Conservation (phyloP, 2,888 invertebrate species). For the Drosophila fungiperda region DNA sequence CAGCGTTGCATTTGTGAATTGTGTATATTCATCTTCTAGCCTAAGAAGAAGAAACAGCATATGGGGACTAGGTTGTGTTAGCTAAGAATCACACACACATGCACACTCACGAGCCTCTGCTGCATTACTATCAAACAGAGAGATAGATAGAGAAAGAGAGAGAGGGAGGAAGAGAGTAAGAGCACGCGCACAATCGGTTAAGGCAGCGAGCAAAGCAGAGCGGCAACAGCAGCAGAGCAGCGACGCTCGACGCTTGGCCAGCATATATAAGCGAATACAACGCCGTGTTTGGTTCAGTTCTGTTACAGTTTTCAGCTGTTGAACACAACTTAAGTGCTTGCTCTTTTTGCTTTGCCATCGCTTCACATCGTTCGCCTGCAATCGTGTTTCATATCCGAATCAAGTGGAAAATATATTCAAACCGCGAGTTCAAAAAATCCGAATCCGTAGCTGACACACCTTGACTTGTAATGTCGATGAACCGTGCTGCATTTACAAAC, state of each 20-base stretch:
- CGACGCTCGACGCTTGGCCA: conserved; percentile 22
- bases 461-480: conserved; percentile 78
- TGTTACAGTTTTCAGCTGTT: conserved; percentile 83
- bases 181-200: conserved; percentile 11
- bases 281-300: conserved; percentile 74
- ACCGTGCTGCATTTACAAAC: conserved; percentile 70
- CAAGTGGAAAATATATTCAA: conserved; percentile 24
- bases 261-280: conserved; percentile 76
- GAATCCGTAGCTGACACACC: conserved; percentile 43
- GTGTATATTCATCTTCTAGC: neutral
- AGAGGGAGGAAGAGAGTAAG: conserved; percentile 13
- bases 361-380: conserved; percentile 6
- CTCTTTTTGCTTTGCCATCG: neutral
- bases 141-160: conserved; percentile 12
- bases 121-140: conserved; percentile 10
- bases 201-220: conserved; percentile 14
- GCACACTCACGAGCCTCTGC: conserved; percentile 14
- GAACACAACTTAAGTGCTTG: conserved; percentile 74
- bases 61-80: neutral
- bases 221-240: conserved; percentile 6
- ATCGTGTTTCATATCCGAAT: conserved; percentile 38
- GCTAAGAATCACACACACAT: conserved; percentile 23
- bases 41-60: conserved; percentile 10
- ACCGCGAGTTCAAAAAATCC: conserved; percentile 9
- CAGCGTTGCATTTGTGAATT: conserved; percentile 15